Percentiles rank a stretch among this genome's conserved stretches.
Evolutionary conservation across 2,797 vertebrate species (phyloP).

Genomic region (Molossus molossus): DNA sequence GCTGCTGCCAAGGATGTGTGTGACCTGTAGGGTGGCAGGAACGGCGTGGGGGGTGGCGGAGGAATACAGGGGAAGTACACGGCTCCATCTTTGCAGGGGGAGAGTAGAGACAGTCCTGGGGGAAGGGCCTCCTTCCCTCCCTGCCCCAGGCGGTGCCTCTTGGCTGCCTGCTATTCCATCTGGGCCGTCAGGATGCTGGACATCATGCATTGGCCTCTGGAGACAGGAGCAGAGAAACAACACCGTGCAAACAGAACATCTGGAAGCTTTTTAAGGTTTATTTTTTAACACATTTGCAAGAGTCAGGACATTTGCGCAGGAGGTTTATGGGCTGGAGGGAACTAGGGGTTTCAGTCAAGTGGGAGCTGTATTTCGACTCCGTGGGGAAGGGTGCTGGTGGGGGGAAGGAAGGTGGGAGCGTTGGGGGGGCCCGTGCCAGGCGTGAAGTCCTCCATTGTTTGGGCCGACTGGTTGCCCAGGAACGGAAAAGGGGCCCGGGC

Average conservation of each 20-base stretch:
- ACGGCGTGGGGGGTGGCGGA: rapidly evolving
- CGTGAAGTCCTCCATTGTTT: background rate
- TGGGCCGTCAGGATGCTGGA: conserved; percentile 77
- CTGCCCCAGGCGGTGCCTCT: conserved; percentile 56
- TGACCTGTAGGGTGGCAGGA: background rate
- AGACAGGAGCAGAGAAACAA: conserved; percentile 81
- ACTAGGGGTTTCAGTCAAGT: background rate
- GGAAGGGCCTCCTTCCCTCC: background rate
- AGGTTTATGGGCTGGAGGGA: conserved; percentile 59
- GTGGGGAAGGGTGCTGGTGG: background rate
- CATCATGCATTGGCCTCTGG: conserved; percentile 65
- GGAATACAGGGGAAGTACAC: rapidly evolving
- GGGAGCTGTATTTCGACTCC: background rate
- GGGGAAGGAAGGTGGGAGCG: background rate
- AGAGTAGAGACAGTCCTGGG: conserved; percentile 63
- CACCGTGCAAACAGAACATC: conserved; percentile 84
- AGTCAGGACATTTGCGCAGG: conserved; percentile 80
- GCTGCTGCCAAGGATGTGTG: background rate
- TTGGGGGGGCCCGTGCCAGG: background rate
- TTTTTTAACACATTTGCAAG: conserved; percentile 87
- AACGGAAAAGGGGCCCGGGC: background rate
- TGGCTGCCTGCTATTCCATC: conserved; percentile 75
- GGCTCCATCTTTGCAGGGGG: background rate
- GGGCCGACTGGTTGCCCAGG: background rate
- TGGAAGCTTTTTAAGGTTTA: conserved; percentile 87